Percentiles rank a stretch among this genome's conserved stretches.
Evolutionary conservation across 2,797 vertebrate species (phyloP).

Genomic region (Cuniculus paca): DNA sequence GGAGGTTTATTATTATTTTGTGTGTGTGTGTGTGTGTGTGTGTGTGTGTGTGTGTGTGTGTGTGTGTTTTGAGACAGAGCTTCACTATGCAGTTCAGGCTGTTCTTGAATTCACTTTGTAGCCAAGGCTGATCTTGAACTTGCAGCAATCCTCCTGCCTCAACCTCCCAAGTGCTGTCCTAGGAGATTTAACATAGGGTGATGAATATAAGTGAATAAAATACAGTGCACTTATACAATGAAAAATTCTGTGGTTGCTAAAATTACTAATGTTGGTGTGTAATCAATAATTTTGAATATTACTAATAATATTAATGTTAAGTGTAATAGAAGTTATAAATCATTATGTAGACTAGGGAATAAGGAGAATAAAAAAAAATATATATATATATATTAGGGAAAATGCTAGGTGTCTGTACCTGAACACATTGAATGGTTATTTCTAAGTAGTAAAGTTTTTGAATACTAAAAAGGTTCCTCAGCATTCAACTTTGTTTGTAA

Average conservation of each 20-base stretch:
- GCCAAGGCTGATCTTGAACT: too few species aligned
- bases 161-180: not conserved
- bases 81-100: too few species aligned
- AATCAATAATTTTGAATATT: not conserved
- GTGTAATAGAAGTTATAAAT: slow-evolving; percentile 39
- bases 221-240: not conserved
- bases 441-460: not conserved
- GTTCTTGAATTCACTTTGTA: too few species aligned
- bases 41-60: too few species aligned
- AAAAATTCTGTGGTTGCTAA: slow-evolving; percentile 44
- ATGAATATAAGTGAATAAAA: slow-evolving; percentile 7
- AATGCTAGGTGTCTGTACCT: not conserved
- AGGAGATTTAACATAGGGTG: not conserved
- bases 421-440: slow-evolving; percentile 14
- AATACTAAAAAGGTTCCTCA: slow-evolving; percentile 2
- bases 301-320: not conserved
- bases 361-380: not conserved
- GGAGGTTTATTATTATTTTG: too few species aligned
- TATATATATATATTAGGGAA: not conserved
- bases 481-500: slow-evolving; percentile 49
- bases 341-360: not conserved
- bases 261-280: slow-evolving; percentile 23
- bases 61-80: too few species aligned
- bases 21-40: too few species aligned
- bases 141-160: too few species aligned